Conservation (phyloP, 2,797 vertebrate genomes). For the Micromesistius poutassou region DNA sequence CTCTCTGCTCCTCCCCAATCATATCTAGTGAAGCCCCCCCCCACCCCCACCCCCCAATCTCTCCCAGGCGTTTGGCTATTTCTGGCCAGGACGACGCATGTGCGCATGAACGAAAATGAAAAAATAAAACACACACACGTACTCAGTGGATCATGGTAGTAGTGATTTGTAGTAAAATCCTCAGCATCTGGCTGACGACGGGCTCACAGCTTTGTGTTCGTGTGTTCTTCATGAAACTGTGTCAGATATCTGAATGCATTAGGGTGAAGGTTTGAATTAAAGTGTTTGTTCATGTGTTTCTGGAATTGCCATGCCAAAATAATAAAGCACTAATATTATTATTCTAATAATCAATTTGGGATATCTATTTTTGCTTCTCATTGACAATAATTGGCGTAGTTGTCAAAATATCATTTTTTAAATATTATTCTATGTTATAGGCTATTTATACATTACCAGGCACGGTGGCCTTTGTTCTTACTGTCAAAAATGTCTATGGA, state of each 20-base stretch:
- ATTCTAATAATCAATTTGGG: neutral
- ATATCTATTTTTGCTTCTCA: neutral
- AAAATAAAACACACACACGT: neutral
- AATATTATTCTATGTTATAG: neutral
- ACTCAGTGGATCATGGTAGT: neutral
- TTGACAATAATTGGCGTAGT: neutral
- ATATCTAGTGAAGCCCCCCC: constrained; percentile 12
- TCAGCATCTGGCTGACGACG: constrained; percentile 13
- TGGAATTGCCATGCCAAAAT: neutral
- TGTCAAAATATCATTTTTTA: neutral
- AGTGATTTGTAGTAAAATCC: constrained; percentile 5
- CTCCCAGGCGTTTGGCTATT: constrained; percentile 36
- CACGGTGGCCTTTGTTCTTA: neutral
- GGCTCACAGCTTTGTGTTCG: constrained; percentile 1
- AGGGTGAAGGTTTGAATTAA: neutral
- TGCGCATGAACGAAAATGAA: neutral
- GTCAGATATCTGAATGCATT: neutral
- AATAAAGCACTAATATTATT: neutral
- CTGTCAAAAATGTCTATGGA: neutral
- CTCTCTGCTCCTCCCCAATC: constrained; percentile 29
- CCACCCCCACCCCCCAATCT: constrained; percentile 25
- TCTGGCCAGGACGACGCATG: constrained; percentile 22
- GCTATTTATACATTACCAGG: neutral
- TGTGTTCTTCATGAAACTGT: constrained; percentile 4
- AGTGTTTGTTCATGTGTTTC: neutral